Conservation (phyloP, 2,797 vertebrate genomes). For the Myripristis murdjan region DNA sequence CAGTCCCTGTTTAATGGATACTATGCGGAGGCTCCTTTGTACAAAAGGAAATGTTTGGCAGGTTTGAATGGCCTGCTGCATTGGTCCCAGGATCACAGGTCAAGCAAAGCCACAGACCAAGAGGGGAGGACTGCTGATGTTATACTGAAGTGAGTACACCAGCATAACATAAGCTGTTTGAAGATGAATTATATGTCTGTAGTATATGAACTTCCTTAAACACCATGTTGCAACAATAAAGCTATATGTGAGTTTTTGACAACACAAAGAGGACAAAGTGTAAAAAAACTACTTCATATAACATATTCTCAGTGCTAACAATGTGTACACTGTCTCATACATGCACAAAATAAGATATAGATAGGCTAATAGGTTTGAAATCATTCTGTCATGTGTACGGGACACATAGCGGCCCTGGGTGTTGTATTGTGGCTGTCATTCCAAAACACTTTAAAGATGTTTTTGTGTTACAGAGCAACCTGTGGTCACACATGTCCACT, state of each 20-base stretch:
- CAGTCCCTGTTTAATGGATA: background rate
- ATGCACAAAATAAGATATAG: too few relatives aligned
- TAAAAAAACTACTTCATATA: too few relatives aligned
- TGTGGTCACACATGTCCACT: background rate
- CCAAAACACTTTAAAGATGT: too few relatives aligned
- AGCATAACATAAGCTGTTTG: background rate
- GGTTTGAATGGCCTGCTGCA: constrained; percentile 15
- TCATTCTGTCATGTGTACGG: too few relatives aligned
- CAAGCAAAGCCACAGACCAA: background rate
- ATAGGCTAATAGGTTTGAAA: too few relatives aligned
- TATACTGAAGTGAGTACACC: constrained; percentile 34
- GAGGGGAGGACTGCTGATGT: background rate
- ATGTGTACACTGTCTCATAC: too few relatives aligned
- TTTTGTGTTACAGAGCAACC: constrained; percentile 41
- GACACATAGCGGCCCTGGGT: too few relatives aligned
- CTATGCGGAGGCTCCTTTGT: constrained; percentile 11
- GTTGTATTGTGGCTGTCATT: too few relatives aligned
- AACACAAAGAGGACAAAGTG: background rate
- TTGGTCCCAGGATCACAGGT: background rate
- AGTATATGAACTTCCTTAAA: background rate
- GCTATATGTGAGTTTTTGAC: background rate
- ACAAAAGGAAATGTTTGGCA: constrained; percentile 37
- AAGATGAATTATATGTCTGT: background rate
- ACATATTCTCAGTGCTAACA: too few relatives aligned
- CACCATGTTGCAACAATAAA: background rate